phyloP scores from a whole-genome alignment of 2,113 vertebrate genomes.

The Thymallus thymallus region DNA sequence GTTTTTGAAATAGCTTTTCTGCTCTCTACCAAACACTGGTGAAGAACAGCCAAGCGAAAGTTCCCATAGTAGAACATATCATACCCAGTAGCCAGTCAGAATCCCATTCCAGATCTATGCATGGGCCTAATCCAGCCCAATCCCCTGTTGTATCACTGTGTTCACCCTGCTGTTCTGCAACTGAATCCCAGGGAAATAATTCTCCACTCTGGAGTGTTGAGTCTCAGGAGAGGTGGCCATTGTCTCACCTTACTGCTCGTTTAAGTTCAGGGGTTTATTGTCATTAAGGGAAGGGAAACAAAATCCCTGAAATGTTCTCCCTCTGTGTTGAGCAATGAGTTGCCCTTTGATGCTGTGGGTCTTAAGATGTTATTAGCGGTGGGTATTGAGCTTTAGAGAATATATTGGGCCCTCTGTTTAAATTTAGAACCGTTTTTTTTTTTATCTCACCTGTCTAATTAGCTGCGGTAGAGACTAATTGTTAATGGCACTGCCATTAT shows the following conservation, averaged over 20 bases:
- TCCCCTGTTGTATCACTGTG: slow-evolving; percentile 9
- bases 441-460: slow-evolving; percentile 85
- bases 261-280: slow-evolving; percentile 59
- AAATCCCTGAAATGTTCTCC: slow-evolving; percentile 35
- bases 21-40: too few species aligned
- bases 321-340: slow-evolving; percentile 38
- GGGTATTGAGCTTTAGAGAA: slow-evolving; percentile 77
- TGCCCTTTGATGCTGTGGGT: slow-evolving; percentile 66
- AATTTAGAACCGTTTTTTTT: slow-evolving; percentile 84
- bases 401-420: slow-evolving; percentile 79
- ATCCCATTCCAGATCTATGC: slow-evolving; percentile 3
- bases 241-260: slow-evolving; percentile 33
- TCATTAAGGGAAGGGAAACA: slow-evolving; percentile 35
- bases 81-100: neutral
- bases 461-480: slow-evolving; percentile 87
- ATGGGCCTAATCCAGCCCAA: neutral
- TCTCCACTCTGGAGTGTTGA: slow-evolving; percentile 29
- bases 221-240: slow-evolving; percentile 24
- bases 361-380: slow-evolving; percentile 75
- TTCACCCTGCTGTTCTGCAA: slow-evolving; percentile 39
- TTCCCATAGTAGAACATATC: neutral
- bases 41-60: too few species aligned
- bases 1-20: too few species aligned
- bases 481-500: slow-evolving; percentile 86
- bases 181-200: slow-evolving; percentile 27